Conservation (phyloP, 2,113 vertebrate species). For the Pseudopodoces humilis region DNA sequence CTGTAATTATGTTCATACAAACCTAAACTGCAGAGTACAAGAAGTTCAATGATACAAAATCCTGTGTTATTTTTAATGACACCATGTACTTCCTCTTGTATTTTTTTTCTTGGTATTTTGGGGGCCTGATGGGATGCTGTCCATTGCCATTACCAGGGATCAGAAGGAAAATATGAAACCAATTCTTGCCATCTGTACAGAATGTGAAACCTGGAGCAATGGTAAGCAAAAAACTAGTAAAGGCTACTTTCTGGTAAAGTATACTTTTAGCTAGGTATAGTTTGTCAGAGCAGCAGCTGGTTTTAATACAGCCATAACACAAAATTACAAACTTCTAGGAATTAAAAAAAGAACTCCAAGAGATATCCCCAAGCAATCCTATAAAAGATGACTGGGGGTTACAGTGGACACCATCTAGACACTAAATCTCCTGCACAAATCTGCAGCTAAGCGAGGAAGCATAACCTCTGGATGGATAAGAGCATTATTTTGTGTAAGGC, state of each 20-base stretch:
- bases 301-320: not conserved
- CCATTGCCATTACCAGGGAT: not conserved
- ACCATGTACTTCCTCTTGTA: not conserved
- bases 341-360: rapidly evolving
- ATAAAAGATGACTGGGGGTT: not conserved
- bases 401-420: not conserved
- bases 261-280: not conserved
- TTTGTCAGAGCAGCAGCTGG: not conserved
- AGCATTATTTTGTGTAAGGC: not conserved
- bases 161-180: not conserved
- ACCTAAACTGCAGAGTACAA: not conserved
- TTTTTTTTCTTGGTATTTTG: not conserved
- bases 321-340: not conserved
- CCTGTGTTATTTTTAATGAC: not conserved
- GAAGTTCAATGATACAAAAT: not conserved
- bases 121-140: not conserved
- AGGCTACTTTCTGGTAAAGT: not conserved
- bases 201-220: not conserved
- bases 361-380: not conserved
- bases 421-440: not conserved
- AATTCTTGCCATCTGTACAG: not conserved
- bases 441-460: not conserved
- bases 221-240: not conserved
- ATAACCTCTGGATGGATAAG: not conserved
- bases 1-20: slow-evolving; percentile 14